Base-by-base conservation (phyloP, 1,140 invertebrate species). In the Triops cancriformis region DNA sequence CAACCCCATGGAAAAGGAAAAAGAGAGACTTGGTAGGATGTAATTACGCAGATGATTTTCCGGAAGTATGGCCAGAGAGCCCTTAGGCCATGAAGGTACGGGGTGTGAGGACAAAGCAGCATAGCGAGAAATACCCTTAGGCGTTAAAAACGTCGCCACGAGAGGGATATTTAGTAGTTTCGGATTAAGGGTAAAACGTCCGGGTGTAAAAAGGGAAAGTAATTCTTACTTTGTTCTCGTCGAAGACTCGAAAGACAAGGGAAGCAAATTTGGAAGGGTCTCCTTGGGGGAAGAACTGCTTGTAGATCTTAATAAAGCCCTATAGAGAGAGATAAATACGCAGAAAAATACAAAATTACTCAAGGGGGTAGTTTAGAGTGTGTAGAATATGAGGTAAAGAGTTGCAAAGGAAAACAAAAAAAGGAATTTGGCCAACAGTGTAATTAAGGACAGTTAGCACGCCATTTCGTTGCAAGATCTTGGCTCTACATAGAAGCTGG, bases 261-360 rank as follows among this genome's bases (percentile, higher is more conserved):
- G 94, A 93, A 26, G 97, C 96, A 85, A 99, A 99, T 87, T 98
- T 98, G 81, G 94, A 96, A 26, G 97, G 96, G 88, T 98, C 96
- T 81, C 96, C 95, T 90, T 98, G 94, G 75, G 97, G 96, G 86
- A 98, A 98, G 87, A 98, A 98, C 86, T 98, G 96, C 87, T 97
- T 96, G 89, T 98, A 98, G 84, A 98, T 98, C 88, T 95, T 97
- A 84, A 98, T 96, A 87, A 98, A 98, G 78, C 96, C 97, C 96
- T 98, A 88, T 81, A 90, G 89, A 81, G 82, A 26, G 73, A 23
- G 14, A 26, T 64, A 23, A 64, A 12, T 10, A 64, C 18, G 3
- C 0, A 64, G 18, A 64, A 64, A 64, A 64, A 14, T 1, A 23
- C 5, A 64, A 6, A 64, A 9, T 23, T 23, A 2, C 14, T n/a